Base-by-base conservation (phyloP, 2,888 invertebrate genomes). In the Lepidocyrtoides sp. region DNA sequence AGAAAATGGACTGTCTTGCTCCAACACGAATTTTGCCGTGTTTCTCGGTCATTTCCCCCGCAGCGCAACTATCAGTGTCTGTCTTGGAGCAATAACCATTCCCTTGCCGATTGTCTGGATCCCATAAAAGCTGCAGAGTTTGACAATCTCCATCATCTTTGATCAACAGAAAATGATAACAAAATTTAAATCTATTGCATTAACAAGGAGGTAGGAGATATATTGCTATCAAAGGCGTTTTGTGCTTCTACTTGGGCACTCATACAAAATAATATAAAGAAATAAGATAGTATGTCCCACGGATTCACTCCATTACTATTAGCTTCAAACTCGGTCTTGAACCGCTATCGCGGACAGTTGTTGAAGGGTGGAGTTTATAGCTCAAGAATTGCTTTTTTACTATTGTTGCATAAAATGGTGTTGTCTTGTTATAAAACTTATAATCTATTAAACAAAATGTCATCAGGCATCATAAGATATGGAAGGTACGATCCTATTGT, bases 101-200 rank as follows among this genome's bases (percentile, higher is more conserved):
- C 57, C 94, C 94, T 32, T 94, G 93, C 75, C 96, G 96, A 92
- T 97, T 97, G 92, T 97, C 96, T 0, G 98, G 98, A 95, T 98
- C 98, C 94, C 98, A 98, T 0, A 98, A 96, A 44, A 97, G 95
- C 95, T 98, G 98, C 5, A 98, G 95, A 91, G 97, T 97, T 95
- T 98, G 97, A 95, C 98, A 98, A 94, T 97, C 94, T 29, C 92
- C 84, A 75, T 94, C 89, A 93, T 94, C 93, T 94, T 81, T 57
- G 79, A 81, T 57, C 57, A 32, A 8, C 32, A 12, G 20, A 57
- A 29, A 54, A 10, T 36, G 79, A 79, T 54, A 57, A 54, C 32
- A 92, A 72, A 29, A 48, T 51, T 48, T 44, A 63, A 83, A n/a
- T n/a, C n/a, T n/a, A n/a, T n/a, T 83, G 26, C 29, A 83, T 44